Evolutionary conservation across 2,888 invertebrate genomes (phyloP).

Genomic region (Pandemis corylana): DNA sequence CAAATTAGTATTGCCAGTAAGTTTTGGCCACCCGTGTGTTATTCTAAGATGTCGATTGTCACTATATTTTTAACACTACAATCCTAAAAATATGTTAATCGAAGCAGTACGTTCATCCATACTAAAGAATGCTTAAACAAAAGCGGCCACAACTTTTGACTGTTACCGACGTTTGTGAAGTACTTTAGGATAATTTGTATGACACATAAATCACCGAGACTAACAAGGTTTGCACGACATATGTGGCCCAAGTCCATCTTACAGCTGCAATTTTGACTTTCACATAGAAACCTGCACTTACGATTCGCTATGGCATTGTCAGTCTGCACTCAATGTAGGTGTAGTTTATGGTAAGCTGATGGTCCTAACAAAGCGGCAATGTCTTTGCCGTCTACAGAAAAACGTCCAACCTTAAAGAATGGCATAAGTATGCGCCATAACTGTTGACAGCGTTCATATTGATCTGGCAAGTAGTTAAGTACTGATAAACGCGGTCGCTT

Average conservation of each 20-base stretch:
- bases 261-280: conserved; percentile 52
- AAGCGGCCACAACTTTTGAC: conserved; percentile 2
- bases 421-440: neutral
- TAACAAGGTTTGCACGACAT: conserved; percentile 42
- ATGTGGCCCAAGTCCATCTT: conserved; percentile 47
- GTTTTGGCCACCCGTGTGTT: neutral
- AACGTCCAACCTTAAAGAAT: neutral
- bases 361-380: neutral
- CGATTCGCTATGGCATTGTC: conserved; percentile 53
- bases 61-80: neutral
- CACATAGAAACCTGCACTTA: conserved; percentile 53
- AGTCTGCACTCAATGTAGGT: conserved; percentile 29
- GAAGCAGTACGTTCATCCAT: neutral
- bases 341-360: neutral
- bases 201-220: conserved; percentile 44
- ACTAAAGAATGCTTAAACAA: conserved; percentile 10
- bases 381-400: neutral
- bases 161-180: conserved; percentile 10
- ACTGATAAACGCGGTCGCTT: conserved; percentile 3
- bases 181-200: conserved; percentile 14
- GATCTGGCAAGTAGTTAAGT: neutral
- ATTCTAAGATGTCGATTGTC: neutral
- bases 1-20: neutral
- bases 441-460: neutral
- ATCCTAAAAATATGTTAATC: neutral